Conservation (phyloP, 2,113 vertebrate genomes). For the Mobula hypostoma region DNA sequence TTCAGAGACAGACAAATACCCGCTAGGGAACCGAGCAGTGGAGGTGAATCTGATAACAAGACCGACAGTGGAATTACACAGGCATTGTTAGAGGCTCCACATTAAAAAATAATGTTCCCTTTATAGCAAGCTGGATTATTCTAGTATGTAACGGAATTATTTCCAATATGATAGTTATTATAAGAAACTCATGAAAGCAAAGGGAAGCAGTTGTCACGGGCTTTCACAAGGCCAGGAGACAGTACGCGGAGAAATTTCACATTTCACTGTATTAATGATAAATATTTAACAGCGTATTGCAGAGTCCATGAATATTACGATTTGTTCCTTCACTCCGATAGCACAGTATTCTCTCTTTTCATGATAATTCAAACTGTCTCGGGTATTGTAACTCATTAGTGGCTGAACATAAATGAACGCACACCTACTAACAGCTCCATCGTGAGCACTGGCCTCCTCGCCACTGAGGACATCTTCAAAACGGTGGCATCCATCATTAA, state of each 20-base stretch:
- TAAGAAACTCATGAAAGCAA: slow-evolving; percentile 7
- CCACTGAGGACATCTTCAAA: too few relatives aligned
- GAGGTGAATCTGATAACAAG: not conserved
- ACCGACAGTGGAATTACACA: not conserved
- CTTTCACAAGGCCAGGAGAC: not conserved
- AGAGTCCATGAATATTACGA: slow-evolving; percentile 22
- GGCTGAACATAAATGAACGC: not conserved
- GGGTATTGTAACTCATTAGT: not conserved
- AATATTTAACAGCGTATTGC: slow-evolving; percentile 20
- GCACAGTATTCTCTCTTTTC: not conserved
- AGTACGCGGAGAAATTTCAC: not conserved
- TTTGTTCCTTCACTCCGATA: not conserved
- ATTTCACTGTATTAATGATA: not conserved
- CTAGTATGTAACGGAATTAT: slow-evolving; percentile 24
- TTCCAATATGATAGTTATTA: slow-evolving; percentile 1
- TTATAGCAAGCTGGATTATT: not conserved
- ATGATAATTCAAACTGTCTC: not conserved
- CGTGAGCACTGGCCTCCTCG: too few relatives aligned
- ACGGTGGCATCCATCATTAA: too few relatives aligned
- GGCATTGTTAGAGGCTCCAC: not conserved
- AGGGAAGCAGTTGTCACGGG: not conserved
- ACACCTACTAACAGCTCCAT: too few relatives aligned
- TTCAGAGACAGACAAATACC: not conserved
- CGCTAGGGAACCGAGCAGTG: too few relatives aligned
- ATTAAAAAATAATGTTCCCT: not conserved